phyloP scores from a whole-genome alignment of 2,797 vertebrate species.

The Lutjanus argentimaculatus region DNA sequence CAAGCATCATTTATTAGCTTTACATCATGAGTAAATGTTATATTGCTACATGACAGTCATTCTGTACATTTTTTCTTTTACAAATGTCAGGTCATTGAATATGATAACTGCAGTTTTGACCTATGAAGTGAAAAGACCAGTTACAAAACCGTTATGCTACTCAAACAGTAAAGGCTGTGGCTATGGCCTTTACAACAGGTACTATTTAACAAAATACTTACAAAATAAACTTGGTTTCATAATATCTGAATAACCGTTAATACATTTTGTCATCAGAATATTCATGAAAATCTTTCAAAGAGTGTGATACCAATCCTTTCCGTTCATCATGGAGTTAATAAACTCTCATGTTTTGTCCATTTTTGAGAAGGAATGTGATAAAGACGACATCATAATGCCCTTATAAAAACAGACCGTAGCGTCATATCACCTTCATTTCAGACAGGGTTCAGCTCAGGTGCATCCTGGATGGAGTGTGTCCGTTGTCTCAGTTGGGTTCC shows the following conservation, averaged over 20 bases:
- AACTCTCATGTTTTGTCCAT: constrained; percentile 25
- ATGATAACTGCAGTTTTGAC: constrained; percentile 49
- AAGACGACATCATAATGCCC: constrained; percentile 56
- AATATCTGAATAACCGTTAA: constrained; percentile 56
- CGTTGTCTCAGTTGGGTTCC: constrained; percentile 22
- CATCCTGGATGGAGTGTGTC: constrained; percentile 25
- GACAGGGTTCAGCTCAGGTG: constrained; percentile 63
- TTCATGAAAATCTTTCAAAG: constrained; percentile 41
- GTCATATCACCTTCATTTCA: constrained; percentile 65
- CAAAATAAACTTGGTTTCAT: constrained; percentile 67
- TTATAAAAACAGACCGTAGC: constrained; percentile 50
- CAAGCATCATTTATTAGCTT: constrained; percentile 73
- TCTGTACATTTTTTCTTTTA: constrained; percentile 82
- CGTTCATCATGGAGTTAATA: constrained; percentile 26
- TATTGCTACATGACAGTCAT: constrained; percentile 75
- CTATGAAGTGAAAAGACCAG: constrained; percentile 30
- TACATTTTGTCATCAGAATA: constrained; percentile 60
- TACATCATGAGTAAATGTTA: constrained; percentile 70
- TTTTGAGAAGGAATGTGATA: constrained; percentile 36
- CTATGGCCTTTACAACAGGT: constrained; percentile 50
- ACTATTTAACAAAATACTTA: constrained; percentile 68
- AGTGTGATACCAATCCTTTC: constrained; percentile 33
- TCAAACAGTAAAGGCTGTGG: constrained; percentile 25
- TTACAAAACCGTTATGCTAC: constrained; percentile 37
- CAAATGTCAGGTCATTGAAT: constrained; percentile 72